Base-by-base conservation (phyloP, 1,140 invertebrate genomes). In the Papilio polyxenes region DNA sequence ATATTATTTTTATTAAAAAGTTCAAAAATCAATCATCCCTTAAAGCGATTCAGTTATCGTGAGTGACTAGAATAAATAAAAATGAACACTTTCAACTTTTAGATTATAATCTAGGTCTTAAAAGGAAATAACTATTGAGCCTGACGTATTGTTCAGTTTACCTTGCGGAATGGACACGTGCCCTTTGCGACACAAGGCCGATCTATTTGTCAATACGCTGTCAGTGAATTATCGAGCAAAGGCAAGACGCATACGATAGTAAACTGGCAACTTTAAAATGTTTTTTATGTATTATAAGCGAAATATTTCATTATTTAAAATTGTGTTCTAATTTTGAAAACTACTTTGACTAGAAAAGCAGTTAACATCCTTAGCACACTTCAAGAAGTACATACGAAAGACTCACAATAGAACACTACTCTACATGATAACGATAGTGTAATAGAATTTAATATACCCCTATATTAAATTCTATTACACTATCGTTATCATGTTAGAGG, bases 171-270 rank as follows among this genome's bases (percentile, higher is more conserved):
- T 56, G 5, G 15, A 23, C 62, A 65, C 62, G 20, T 65, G 62
- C 62, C 62, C 62, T 65, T 65, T 65, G 9, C 23, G 62, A 65
- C 62, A 65, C 62, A 31, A 65, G 62, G 62, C 62, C 62, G 20
- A 20, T 56, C 53, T 56, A 56, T 65, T 65, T 65, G 62, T 65
- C 62, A 65, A 65, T 65, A 9, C 62, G 10, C 20, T 65, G 62
- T 65, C 62, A 65, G 7, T 65, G 62, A 20, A 9, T 65, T 65
- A 65, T 65, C 62, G 20, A 23, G 20, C 62, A 31, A 31, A 11
- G 62, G 4, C 23, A 31, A 56, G 15, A 56, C 53, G 15, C 15
- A 56, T 56, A 17, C 53, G 53, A 56, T 56, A 10, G 10, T 15
- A 56, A 56, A 56, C 5, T 17, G 17, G 5, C 53, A 56, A n/a